Evolutionary conservation across 2,888 invertebrate genomes (phyloP).

Genomic region (Abrostola triplasia): DNA sequence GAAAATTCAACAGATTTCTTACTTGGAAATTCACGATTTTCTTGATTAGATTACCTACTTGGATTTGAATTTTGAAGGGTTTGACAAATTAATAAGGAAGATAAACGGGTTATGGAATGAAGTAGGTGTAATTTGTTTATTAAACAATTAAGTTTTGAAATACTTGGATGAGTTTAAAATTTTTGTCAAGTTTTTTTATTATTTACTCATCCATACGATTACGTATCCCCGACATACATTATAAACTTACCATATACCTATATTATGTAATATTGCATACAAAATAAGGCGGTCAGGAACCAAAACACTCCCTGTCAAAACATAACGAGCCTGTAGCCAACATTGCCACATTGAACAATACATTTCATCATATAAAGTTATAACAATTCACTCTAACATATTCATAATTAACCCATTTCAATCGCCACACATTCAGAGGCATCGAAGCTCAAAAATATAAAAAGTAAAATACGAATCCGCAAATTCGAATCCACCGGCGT

Average conservation of each 20-base stretch:
- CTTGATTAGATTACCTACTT: conserved; percentile 74
- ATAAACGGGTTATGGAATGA: conserved; percentile 43
- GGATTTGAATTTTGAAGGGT: conserved; percentile 73
- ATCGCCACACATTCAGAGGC: conserved; percentile 23
- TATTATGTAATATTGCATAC: neutral
- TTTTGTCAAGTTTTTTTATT: conserved; percentile 16
- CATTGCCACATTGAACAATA: neutral
- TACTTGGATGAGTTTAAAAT: neutral
- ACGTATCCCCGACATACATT: neutral
- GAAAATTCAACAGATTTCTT: conserved; percentile 68
- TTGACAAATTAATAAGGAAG: conserved; percentile 55
- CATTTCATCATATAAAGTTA: neutral
- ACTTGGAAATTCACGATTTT: conserved; percentile 67
- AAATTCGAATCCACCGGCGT: conserved; percentile 55
- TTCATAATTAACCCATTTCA: conserved; percentile 31
- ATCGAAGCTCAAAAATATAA: conserved; percentile 50
- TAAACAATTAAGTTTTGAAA: conserved; percentile 28
- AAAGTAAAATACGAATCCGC: conserved; percentile 56
- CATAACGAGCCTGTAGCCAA: neutral
- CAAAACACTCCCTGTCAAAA: neutral
- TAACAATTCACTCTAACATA: conserved; percentile 14
- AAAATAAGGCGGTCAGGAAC: neutral
- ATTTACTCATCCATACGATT: conserved; percentile 2
- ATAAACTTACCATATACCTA: neutral
- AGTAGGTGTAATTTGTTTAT: conserved; percentile 45